phyloP scores from a whole-genome alignment of 2,797 vertebrate genomes.

The Remorina albescens region DNA sequence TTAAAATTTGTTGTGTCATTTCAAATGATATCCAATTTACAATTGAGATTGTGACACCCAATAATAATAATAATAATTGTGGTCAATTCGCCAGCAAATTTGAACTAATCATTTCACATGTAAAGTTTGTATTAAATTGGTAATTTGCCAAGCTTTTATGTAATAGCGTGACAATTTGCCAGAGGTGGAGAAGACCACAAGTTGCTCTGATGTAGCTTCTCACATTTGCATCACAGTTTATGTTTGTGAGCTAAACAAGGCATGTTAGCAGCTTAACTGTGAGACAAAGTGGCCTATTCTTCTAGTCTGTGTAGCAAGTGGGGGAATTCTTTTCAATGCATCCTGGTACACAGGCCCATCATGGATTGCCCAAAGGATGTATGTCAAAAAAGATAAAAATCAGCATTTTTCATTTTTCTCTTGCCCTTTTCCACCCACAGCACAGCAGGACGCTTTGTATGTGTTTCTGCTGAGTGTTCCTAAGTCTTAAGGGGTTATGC shows the following conservation, averaged over 20 bases:
- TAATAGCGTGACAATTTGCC: constrained; percentile 28
- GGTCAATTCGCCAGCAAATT: no score
- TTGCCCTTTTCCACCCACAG: constrained; percentile 34
- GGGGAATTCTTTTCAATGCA: constrained; percentile 72
- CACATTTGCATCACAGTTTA: constrained; percentile 70
- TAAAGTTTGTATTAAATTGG: not conserved
- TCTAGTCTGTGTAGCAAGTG: constrained; percentile 56
- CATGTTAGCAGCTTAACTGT: constrained; percentile 66
- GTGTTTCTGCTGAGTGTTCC: constrained; percentile 37
- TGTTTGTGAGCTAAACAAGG: constrained; percentile 55
- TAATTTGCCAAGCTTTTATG: constrained; percentile 36
- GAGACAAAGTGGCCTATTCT: constrained; percentile 79
- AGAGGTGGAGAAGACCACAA: constrained; percentile 37
- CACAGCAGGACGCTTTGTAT: constrained; percentile 67
- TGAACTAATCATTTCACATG: constrained; percentile 6
- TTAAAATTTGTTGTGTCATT: no score
- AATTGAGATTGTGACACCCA: no score
- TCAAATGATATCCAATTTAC: no score
- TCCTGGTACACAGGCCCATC: constrained; percentile 65
- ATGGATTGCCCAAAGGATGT: constrained; percentile 70
- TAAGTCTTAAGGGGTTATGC: constrained; percentile 48
- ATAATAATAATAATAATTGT: no score
- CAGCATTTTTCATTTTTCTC: constrained; percentile 63
- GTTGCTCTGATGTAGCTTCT: constrained; percentile 46
- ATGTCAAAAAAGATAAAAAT: constrained; percentile 65